A percentile compares a stretch with the other conserved stretches of the same genome.
These are phyloP conservation scores for Mugil cephalus DNA, from an alignment of 2,113 vertebrate genomes.

Conservation along the genomic window DNA sequence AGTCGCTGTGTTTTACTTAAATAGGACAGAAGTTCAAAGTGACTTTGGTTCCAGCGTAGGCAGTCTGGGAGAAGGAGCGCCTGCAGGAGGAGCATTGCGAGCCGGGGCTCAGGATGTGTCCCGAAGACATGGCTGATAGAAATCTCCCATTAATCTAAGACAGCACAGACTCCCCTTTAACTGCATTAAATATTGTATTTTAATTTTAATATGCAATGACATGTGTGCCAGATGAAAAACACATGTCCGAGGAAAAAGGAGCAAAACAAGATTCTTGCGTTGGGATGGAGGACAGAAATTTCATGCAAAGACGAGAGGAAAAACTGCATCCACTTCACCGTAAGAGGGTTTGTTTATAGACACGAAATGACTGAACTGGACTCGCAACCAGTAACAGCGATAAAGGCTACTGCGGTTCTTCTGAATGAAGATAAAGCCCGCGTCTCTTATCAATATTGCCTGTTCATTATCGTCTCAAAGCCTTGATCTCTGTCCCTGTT, in stretches of 20 bases:
- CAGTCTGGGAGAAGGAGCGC: conserved; percentile 18
- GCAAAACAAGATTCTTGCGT: conserved; percentile 8
- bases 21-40: neutral
- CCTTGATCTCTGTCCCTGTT: conserved; percentile 52
- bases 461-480: conserved; percentile 47
- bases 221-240: conserved; percentile 45
- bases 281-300: conserved; percentile 30
- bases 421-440: conserved; percentile 32
- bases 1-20: neutral
- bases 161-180: conserved; percentile 42
- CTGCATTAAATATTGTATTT: conserved; percentile 51
- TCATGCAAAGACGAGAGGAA: conserved; percentile 11
- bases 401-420: conserved; percentile 27
- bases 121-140: conserved; percentile 60
- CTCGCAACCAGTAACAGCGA: conserved; percentile 18
- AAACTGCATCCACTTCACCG: conserved; percentile 19
- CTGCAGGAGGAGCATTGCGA: conserved; percentile 45
- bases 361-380: conserved; percentile 24
- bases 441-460: conserved; percentile 48
- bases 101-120: conserved; percentile 47
- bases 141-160: conserved; percentile 55
- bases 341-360: conserved; percentile 35
- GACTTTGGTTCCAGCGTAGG: neutral
- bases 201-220: conserved; percentile 37
- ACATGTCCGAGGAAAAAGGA: conserved; percentile 23